phyloP scores from a whole-genome alignment of 2,113 vertebrate genomes.

The Sphyrna mokarran region DNA sequence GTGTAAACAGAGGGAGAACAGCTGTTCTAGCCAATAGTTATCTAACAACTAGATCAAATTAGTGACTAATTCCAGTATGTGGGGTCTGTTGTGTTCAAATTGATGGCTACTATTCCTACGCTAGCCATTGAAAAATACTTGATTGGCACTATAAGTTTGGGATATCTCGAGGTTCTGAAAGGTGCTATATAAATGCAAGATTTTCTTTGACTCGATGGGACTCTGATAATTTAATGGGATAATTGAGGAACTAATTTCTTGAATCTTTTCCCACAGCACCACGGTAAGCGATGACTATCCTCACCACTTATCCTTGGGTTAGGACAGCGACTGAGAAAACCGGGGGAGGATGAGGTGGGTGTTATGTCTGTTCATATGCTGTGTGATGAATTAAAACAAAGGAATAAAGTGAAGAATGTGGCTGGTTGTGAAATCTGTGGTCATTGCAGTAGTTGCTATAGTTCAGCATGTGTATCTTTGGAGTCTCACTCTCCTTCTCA shows the following conservation, averaged over 20 bases:
- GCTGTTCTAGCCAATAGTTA: background rate
- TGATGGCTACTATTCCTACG: background rate
- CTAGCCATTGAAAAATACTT: background rate
- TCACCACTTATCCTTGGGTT: background rate
- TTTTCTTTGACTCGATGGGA: background rate
- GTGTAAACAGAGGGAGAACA: background rate
- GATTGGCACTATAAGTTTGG: background rate
- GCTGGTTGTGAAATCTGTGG: background rate
- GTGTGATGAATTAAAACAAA: background rate
- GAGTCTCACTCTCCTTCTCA: background rate
- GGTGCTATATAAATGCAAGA: background rate
- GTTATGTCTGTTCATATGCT: background rate
- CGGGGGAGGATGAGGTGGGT: no score
- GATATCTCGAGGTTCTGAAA: background rate
- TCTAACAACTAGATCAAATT: background rate
- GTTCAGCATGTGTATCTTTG: background rate
- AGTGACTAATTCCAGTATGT: background rate
- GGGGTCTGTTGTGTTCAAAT: background rate
- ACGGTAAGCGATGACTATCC: background rate
- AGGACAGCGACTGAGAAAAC: background rate
- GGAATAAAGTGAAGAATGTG: background rate
- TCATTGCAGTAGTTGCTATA: background rate
- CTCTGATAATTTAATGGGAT: background rate
- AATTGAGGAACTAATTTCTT: background rate
- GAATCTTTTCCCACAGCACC: background rate